Evolutionary conservation across 2,888 invertebrate species (phyloP).

Genomic region (Argyresthia goedartella): DNA sequence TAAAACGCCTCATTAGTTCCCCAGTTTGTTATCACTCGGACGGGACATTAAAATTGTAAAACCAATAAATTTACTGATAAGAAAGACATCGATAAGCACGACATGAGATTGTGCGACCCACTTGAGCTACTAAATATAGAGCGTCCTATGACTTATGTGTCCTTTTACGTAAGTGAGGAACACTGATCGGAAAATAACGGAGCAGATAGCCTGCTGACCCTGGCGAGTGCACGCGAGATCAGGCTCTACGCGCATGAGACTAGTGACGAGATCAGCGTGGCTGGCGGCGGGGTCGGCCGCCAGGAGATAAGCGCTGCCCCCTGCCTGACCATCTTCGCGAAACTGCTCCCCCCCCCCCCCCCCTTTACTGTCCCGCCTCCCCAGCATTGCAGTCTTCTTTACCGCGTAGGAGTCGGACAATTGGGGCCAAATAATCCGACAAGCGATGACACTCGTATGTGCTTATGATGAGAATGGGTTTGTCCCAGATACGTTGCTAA

Average conservation of each 20-base stretch:
- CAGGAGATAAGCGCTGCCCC: slow-evolving; percentile 29
- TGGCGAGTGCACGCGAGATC: not conserved
- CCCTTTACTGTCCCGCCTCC: not conserved
- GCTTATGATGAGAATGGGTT: too few species aligned
- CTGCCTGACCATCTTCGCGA: slow-evolving; percentile 17
- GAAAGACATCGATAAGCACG: not conserved
- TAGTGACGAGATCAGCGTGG: not conserved
- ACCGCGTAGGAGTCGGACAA: too few species aligned
- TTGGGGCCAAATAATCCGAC: too few species aligned
- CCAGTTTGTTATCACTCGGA: not conserved
- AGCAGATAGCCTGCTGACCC: not conserved
- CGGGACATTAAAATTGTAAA: not conserved
- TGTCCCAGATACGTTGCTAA: too few species aligned
- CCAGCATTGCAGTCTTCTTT: not conserved
- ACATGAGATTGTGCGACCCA: not conserved
- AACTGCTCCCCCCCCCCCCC: not conserved
- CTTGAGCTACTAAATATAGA: not conserved
- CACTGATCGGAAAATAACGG: not conserved
- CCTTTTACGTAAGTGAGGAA: not conserved
- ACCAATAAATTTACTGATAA: not conserved
- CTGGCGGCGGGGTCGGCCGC: not conserved
- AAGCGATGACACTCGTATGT: too few species aligned
- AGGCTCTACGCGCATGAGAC: not conserved
- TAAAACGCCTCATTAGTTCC: not conserved
- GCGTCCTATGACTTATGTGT: not conserved